Evolutionary conservation across 2,797 vertebrate species (phyloP), one percentile per base, ranked within the genome.

Genomic region (Chelidonichthys spinosus): DNA sequence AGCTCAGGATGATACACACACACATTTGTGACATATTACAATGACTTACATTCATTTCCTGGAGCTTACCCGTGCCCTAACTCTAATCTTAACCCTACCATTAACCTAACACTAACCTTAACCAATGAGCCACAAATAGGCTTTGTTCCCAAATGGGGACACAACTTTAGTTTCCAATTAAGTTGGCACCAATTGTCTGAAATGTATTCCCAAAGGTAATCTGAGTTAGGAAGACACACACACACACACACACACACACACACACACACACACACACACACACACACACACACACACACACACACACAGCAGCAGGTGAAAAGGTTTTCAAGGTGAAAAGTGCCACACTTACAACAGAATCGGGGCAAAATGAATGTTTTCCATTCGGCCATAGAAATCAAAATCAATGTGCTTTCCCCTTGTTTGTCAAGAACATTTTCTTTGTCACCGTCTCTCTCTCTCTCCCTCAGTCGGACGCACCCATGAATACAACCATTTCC

Each of bases 321-420:
- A 25, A 25, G 25, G 25, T 37, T 36, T 63, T 13, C 77, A 81
- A 74, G 69, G 63, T 79, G 60, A 80, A 85, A 73, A 39, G n/a
- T 44, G 44, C 60, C 37, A n/a, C 3, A 64, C 36, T 32, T 49
- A 56, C 58, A 44, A 13, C 36, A 68, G 44, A 53, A 64, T 63
- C 40, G 18, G 54, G 64, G 18, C 58, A 68, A 33, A 65, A 39
- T n/a, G 17, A 6, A 63, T 54, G 4, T 0, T 18, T 43, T 9
- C 25, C 11, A 76, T 80, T 47, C 42, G 40, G 14, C 52, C 46
- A 55, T 46, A 11, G 52, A 63, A 17, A 63, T 69, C 10, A 68
- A 42, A 53, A 25, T 25, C 25, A 6, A 43, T 43, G 11, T 56
- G 7, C n/a, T 49, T 53, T 66, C 35, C 60, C 25, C 11, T 47